These are phyloP conservation scores for Aplysina aerophoba DNA, from an alignment of 37 sponge, comb jelly and placozoan species.

Conservation along the genomic window DNA sequence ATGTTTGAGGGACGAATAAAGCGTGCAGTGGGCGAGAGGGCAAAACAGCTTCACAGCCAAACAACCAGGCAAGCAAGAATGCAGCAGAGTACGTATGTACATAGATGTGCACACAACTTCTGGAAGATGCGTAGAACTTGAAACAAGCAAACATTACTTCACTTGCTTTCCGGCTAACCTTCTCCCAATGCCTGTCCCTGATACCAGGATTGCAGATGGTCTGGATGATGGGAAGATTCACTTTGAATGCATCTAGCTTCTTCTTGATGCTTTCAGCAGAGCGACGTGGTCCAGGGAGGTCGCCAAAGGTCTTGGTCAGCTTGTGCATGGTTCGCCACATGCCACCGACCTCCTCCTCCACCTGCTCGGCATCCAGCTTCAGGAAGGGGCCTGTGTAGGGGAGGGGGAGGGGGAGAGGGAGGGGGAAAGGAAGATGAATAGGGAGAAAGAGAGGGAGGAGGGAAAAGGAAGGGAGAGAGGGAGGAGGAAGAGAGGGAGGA, in stretches of 20 bases:
- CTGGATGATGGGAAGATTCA: slow-evolving; percentile 87
- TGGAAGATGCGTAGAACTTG: not conserved
- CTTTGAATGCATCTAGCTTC: slow-evolving; percentile 91
- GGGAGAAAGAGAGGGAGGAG: too few species aligned
- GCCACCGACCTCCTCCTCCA: slow-evolving; percentile 89
- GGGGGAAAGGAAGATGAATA: too few species aligned
- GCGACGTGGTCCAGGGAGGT: slow-evolving; percentile 85
- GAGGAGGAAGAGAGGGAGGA: too few species aligned
- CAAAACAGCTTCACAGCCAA: not conserved
- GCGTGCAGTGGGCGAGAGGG: not conserved
- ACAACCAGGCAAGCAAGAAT: not conserved
- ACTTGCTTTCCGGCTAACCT: slow-evolving; percentile 20
- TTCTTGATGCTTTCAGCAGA: slow-evolving; percentile 84
- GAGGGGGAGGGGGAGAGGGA: not conserved
- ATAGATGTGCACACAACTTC: not conserved
- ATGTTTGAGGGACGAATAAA: too few species aligned
- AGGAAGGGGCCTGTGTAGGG: slow-evolving; percentile 78
- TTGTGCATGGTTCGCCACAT: slow-evolving; percentile 96
- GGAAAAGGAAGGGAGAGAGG: too few species aligned
- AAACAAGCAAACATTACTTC: too few species aligned
- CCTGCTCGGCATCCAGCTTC: slow-evolving; percentile 87
- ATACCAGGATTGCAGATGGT: slow-evolving; percentile 93
- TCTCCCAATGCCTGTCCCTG: slow-evolving; percentile 93
- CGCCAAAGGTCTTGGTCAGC: slow-evolving; percentile 78
- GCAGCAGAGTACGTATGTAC: not conserved